Percentiles rank a stretch among this genome's conserved stretches.
phyloP scores from a whole-genome alignment of 2,113 vertebrate genomes.

The Thamnophis sirtalis region DNA sequence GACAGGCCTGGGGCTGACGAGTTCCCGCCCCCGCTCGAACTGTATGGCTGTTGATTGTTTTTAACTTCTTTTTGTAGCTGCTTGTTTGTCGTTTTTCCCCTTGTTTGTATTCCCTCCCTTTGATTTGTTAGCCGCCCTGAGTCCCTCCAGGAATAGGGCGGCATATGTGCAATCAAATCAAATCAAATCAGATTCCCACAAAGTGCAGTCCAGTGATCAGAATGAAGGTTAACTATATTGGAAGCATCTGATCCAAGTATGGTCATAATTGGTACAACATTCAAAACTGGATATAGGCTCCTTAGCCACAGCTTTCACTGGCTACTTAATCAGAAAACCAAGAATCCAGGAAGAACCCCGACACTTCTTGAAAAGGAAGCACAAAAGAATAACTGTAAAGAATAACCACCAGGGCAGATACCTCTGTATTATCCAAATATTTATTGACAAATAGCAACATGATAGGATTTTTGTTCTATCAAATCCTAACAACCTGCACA shows the following conservation, averaged over 20 bases:
- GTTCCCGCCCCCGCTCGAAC: no score
- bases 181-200: neutral
- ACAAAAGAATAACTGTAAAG: neutral
- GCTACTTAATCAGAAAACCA: neutral
- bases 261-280: neutral
- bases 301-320: neutral
- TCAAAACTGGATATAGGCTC: neutral
- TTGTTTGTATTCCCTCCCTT: no score
- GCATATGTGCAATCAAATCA: no score
- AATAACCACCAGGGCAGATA: neutral
- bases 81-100: no score
- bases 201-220: neutral
- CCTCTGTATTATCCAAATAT: neutral
- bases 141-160: no score
- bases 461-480: neutral
- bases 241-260: neutral
- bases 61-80: no score
- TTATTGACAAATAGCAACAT: neutral
- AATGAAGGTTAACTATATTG: neutral
- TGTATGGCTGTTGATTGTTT: no score
- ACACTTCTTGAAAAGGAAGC: neutral
- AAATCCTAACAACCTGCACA: neutral
- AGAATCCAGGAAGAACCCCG: neutral
- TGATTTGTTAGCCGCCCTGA: no score
- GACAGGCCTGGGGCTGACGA: no score